Percentiles rank a stretch among this genome's conserved stretches.
phyloP scores from a whole-genome alignment of 2,113 vertebrate species.

The Campylomormyrus tamandua region DNA sequence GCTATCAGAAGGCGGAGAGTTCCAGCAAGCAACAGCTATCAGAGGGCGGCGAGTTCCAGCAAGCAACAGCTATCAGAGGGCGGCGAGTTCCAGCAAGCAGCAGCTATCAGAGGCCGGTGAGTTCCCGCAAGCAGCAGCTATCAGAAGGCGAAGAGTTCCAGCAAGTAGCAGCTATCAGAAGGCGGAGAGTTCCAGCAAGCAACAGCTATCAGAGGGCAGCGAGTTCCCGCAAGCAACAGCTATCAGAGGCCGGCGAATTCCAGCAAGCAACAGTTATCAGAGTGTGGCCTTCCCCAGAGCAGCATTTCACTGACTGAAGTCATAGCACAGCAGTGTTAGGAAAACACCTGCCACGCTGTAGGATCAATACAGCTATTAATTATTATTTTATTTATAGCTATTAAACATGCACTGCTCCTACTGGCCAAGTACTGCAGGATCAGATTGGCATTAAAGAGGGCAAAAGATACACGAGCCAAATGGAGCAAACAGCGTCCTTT shows the following conservation, averaged over 20 bases:
- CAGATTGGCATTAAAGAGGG: not conserved
- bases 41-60: accelerated
- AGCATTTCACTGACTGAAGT: not conserved
- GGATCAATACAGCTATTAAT: too few relatives aligned
- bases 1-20: too few relatives aligned
- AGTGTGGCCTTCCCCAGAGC: not conserved
- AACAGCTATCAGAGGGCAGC: too few relatives aligned
- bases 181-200: too few relatives aligned
- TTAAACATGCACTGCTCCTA: not conserved
- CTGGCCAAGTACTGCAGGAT: not conserved
- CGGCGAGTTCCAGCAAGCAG: accelerated
- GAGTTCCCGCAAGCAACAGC: not conserved
- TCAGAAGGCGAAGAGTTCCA: too few relatives aligned
- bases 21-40: not conserved
- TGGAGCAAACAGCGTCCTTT: not conserved
- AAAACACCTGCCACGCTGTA: not conserved
- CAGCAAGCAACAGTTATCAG: too few relatives aligned
- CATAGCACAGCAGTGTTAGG: not conserved
- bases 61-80: too few relatives aligned
- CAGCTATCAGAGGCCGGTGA: too few relatives aligned
- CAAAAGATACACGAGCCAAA: not conserved
- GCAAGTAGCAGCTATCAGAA: too few relatives aligned
- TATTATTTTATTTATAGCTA: not conserved
- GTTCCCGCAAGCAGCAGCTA: not conserved
- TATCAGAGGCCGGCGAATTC: not conserved